Conservation (phyloP, 2,888 invertebrate genomes). For the Eupithecia subumbrata region DNA sequence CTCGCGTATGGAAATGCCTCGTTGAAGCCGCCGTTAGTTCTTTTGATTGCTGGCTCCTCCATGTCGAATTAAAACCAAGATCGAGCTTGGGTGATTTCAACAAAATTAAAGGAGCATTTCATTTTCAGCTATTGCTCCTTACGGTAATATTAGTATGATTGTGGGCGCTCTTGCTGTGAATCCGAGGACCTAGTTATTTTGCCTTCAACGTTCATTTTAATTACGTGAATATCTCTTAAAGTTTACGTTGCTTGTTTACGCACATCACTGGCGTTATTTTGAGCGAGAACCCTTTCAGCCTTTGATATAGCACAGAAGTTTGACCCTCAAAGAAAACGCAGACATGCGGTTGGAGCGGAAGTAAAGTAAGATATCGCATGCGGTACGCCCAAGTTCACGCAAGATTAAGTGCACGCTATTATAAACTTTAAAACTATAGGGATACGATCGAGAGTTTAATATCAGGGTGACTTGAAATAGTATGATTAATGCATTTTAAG, state of each 20-base stretch:
- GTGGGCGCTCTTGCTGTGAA: slow-evolving; percentile 61
- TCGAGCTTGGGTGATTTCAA: slow-evolving; percentile 74
- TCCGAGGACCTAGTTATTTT: slow-evolving; percentile 64
- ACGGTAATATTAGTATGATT: slow-evolving; percentile 79
- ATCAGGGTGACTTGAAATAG: slow-evolving; percentile 55
- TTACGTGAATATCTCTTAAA: slow-evolving; percentile 63
- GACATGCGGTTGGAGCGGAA: slow-evolving; percentile 53
- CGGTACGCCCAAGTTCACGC: slow-evolving; percentile 61
- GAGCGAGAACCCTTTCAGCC: slow-evolving; percentile 27
- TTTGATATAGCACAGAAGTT: slow-evolving; percentile 34
- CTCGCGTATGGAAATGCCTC: slow-evolving; percentile 82
- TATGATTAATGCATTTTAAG: slow-evolving; percentile 75
- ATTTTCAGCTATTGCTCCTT: slow-evolving; percentile 73
- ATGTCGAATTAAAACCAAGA: slow-evolving; percentile 80
- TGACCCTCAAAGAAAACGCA: slow-evolving; percentile 63
- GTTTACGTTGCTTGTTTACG: slow-evolving; percentile 41
- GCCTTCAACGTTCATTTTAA: slow-evolving; percentile 68
- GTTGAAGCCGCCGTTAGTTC: slow-evolving; percentile 79
- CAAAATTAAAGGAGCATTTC: slow-evolving; percentile 79
- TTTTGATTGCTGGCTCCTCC: slow-evolving; percentile 80
- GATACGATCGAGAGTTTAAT: slow-evolving; percentile 62
- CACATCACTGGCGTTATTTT: slow-evolving; percentile 19
- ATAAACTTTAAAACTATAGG: slow-evolving; percentile 59
- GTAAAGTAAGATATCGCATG: slow-evolving; percentile 58
- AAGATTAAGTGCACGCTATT: slow-evolving; percentile 53